phyloP scores from a whole-genome alignment of 1,140 invertebrate species.

The Drosophila baimaii region DNA sequence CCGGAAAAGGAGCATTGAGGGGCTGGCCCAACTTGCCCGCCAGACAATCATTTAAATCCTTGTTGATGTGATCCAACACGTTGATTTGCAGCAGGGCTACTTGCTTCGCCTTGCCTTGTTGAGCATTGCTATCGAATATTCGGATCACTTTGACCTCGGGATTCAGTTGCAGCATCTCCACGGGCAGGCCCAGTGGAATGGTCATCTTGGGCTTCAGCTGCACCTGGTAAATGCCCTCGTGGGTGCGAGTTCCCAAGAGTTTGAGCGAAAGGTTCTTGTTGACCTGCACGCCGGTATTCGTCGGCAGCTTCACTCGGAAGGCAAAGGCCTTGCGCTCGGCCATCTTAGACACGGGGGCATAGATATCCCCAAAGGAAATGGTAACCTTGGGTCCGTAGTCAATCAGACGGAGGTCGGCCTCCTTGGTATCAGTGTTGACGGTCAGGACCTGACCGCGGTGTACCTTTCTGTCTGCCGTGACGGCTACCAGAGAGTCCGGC shows the following conservation, averaged over 20 bases:
- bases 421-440: not conserved
- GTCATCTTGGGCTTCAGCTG: conserved; percentile 46
- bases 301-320: conserved; percentile 39
- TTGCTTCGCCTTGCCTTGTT: conserved; percentile 16
- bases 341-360: conserved; percentile 25
- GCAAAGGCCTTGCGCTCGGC: conserved; percentile 40
- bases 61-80: conserved; percentile 30
- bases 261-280: conserved; percentile 48
- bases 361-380: conserved; percentile 19
- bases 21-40: not conserved
- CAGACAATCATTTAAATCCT: conserved; percentile 34
- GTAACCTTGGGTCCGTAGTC: conserved; percentile 29
- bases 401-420: conserved; percentile 40
- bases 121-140: conserved; percentile 7
- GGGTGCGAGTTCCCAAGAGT: conserved; percentile 29
- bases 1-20: conserved; percentile 14
- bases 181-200: conserved; percentile 45
- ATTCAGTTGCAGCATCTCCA: conserved; percentile 35
- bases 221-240: conserved; percentile 43
- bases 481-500: conserved; percentile 33
- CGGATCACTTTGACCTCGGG: conserved; percentile 37
- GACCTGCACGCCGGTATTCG: conserved; percentile 28
- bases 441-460: conserved; percentile 25
- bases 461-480: conserved; percentile 2
- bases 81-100: conserved; percentile 50